Conservation (phyloP, 2,113 vertebrate genomes). For the Pogonocichla stellata region DNA sequence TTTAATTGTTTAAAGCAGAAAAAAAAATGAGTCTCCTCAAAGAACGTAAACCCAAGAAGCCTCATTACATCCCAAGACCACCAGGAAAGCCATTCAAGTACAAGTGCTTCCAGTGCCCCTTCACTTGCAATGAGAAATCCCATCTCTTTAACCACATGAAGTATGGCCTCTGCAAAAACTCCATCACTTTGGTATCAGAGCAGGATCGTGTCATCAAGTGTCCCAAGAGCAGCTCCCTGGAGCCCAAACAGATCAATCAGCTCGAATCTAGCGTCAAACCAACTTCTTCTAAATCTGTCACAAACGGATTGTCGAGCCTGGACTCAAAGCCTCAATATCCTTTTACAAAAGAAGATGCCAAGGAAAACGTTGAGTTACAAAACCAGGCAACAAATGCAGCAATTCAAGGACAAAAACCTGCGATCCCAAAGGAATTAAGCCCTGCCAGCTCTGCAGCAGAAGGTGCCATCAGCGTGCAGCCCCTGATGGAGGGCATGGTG, state of each 20-base stretch:
- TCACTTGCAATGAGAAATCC: slow-evolving; percentile 98
- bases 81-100: slow-evolving; percentile 97
- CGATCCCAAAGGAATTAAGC: slow-evolving; percentile 29
- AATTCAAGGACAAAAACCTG: slow-evolving; percentile 60
- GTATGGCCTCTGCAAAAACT: slow-evolving; percentile 96
- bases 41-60: slow-evolving; percentile 95
- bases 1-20: slow-evolving; percentile 11
- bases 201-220: slow-evolving; percentile 79
- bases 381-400: slow-evolving; percentile 18
- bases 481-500: slow-evolving; percentile 55
- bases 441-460: slow-evolving; percentile 16
- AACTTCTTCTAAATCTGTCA: slow-evolving; percentile 42
- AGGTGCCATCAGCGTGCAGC: slow-evolving; percentile 9
- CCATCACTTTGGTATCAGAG: slow-evolving; percentile 90
- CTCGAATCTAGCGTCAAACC: slow-evolving; percentile 48
- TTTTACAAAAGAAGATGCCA: slow-evolving; percentile 69
- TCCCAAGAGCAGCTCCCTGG: slow-evolving; percentile 59
- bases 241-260: slow-evolving; percentile 68
- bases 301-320: slow-evolving; percentile 32
- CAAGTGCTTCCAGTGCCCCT: slow-evolving; percentile 98
- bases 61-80: slow-evolving; percentile 95
- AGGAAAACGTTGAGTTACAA: slow-evolving; percentile 71
- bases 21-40: slow-evolving; percentile 85
- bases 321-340: slow-evolving; percentile 68
- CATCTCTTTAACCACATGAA: slow-evolving; percentile 99